These are phyloP conservation scores for Chascanopsetta lugubris DNA, from an alignment of 2,113 vertebrate species.

Conservation along the genomic window DNA sequence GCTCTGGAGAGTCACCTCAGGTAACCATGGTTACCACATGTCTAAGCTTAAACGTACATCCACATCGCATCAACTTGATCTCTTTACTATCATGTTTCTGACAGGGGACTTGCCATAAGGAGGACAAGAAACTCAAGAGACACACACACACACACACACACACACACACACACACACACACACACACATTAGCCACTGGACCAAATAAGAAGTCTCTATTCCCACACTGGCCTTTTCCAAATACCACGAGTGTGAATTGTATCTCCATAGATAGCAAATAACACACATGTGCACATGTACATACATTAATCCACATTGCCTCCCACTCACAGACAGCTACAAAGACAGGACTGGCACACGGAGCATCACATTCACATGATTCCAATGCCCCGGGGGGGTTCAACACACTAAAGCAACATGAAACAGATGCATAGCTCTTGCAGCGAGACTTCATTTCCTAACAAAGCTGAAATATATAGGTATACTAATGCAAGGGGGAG, in stretches of 20 bases:
- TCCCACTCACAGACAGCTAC: slow-evolving; percentile 1
- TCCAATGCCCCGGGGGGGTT: slow-evolving; percentile 8
- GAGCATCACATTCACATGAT: slow-evolving; percentile 35
- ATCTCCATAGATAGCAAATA: not conserved
- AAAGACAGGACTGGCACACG: slow-evolving; percentile 5
- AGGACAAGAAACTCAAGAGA: no score
- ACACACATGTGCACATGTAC: not conserved
- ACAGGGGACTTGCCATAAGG: no score
- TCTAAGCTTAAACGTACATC: no score
- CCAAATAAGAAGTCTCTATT: not conserved
- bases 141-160: no score
- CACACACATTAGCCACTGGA: not conserved
- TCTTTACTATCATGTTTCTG: no score
- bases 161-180: not conserved
- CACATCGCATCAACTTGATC: no score
- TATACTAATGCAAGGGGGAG: not conserved
- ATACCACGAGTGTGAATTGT: not conserved
- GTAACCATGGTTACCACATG: no score
- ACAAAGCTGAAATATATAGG: not conserved
- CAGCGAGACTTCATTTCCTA: slow-evolving; percentile 4
- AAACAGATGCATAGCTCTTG: not conserved
- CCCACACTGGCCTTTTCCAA: not conserved
- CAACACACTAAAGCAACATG: slow-evolving; percentile 16
- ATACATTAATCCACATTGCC: not conserved
- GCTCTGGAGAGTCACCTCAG: no score